Evolutionary conservation across 2,797 vertebrate genomes (phyloP), one percentile per base, ranked within the genome.

Genomic region (Labeo calbasu): DNA sequence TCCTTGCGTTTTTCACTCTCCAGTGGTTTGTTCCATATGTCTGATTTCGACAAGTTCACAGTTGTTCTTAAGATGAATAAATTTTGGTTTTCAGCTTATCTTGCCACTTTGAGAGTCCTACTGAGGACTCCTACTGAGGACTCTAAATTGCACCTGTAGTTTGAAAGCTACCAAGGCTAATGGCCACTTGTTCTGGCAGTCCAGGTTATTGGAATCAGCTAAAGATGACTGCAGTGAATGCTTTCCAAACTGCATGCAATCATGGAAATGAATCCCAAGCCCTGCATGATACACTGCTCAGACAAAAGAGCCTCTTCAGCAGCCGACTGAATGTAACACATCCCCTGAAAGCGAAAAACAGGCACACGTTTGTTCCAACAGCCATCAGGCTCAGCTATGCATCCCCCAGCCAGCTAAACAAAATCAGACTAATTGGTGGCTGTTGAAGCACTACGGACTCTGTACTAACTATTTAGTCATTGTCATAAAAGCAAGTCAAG

Each of bases 241-340:
- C 43, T 63, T 72, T 82, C 43, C 80, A 82, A 82, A 82, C 55
- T 63, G 69, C 55, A 23, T 63, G 25, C 69, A 51, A 63, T 82
- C 69, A 63, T 72, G 69, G 43, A 82, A 82, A 82, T 73, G 8
- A 61, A 72, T 72, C 80, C 25, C 69, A 63, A 63, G 59, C 40
- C 21, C 43, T 70, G 14, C 32, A 55, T 43, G 65, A 51, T 32
- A 40, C 57, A 12, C 51, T 63, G 21, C 57, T 63, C 70, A 82
- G 69, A 82, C 57, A 82, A 73, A 72, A 82, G 69, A 63, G 25
- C 57, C 80, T 82, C 69, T 82, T 73, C 69, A 82, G 55, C 25
- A 73, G 68, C 36, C 11, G 23, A 59, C 11, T 48, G 40, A 32
- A 71, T 61, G 25, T n/a, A 61, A 72, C 69, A 59, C 65, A n/a